Evolutionary conservation across 1,140 invertebrate species (phyloP).

Genomic region (Apis laboriosa): DNA sequence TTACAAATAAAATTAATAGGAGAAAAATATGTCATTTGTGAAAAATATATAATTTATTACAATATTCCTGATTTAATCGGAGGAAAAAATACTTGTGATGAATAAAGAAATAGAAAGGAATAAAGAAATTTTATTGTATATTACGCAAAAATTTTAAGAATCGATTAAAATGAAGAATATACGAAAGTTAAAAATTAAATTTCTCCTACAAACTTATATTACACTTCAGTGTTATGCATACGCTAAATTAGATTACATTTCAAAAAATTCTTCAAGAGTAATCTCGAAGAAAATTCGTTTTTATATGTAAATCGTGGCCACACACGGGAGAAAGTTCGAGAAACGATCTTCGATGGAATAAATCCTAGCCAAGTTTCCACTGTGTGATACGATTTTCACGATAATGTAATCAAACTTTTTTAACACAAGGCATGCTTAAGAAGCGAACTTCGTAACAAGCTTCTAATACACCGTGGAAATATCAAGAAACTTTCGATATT

Average conservation of each 20-base stretch:
- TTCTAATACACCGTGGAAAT: slow-evolving; percentile 7
- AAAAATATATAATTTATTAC: too few relatives aligned
- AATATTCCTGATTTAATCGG: too few relatives aligned
- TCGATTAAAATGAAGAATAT: too few relatives aligned
- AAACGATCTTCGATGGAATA: slow-evolving; percentile 2
- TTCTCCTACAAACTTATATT: not conserved
- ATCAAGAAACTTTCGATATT: slow-evolving; percentile 9
- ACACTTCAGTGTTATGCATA: not conserved
- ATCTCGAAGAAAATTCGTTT: not conserved
- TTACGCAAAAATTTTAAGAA: too few relatives aligned
- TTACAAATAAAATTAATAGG: too few relatives aligned
- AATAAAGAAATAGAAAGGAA: too few relatives aligned
- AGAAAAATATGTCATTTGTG: too few relatives aligned
- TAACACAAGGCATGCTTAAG: not conserved
- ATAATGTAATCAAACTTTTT: slow-evolving; percentile 40
- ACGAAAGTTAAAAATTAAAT: too few relatives aligned
- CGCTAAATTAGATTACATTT: slow-evolving; percentile 12
- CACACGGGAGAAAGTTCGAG: not conserved
- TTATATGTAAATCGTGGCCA: slow-evolving; percentile 14
- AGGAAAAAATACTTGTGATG: too few relatives aligned
- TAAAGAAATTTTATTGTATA: too few relatives aligned
- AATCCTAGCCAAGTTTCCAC: not conserved
- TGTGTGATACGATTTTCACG: slow-evolving; percentile 7
- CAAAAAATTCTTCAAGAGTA: too few relatives aligned
- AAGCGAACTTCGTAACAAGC: slow-evolving; percentile 18